Conservation (phyloP, 2,888 invertebrate species). For the Protophormia terraenovae region DNA sequence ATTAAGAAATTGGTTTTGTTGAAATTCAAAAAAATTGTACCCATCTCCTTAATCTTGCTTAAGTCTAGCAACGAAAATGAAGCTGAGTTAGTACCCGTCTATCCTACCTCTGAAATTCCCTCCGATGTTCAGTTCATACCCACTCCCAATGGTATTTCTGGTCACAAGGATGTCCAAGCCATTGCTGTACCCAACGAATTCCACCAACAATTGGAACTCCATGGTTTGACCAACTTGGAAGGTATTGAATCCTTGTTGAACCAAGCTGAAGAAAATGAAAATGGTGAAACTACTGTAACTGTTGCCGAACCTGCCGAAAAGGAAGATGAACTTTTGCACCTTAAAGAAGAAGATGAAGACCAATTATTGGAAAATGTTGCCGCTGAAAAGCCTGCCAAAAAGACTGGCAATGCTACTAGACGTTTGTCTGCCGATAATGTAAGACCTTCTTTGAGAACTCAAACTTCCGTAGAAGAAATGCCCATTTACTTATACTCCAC, state of each 20-base stretch:
- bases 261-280: slow-evolving; percentile 70
- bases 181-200: slow-evolving; percentile 77
- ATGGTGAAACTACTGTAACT: slow-evolving; percentile 69
- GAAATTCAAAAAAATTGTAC: slow-evolving; percentile 78
- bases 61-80: slow-evolving; percentile 76
- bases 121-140: slow-evolving; percentile 77
- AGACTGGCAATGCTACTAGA: slow-evolving; percentile 53
- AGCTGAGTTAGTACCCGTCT: slow-evolving; percentile 78
- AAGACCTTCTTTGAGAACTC: slow-evolving; percentile 71
- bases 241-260: slow-evolving; percentile 74
- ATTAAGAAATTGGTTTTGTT: slow-evolving; percentile 78
- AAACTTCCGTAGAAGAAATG: slow-evolving; percentile 75
- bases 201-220: slow-evolving; percentile 75
- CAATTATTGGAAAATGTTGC: slow-evolving; percentile 72
- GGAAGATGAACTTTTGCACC: slow-evolving; percentile 74
- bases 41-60: slow-evolving; percentile 76
- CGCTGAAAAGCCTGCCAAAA: slow-evolving; percentile 33
- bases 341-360: slow-evolving; percentile 75
- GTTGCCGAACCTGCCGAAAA: slow-evolving; percentile 69
- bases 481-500: slow-evolving; percentile 77
- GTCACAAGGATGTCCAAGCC: slow-evolving; percentile 78
- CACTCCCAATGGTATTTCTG: slow-evolving; percentile 77
- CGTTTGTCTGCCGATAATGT: slow-evolving; percentile 73
- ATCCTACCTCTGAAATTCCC: slow-evolving; percentile 77
- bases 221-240: slow-evolving; percentile 75